Conservation (phyloP, 2,888 invertebrate species). For the Saturnia japonica region DNA sequence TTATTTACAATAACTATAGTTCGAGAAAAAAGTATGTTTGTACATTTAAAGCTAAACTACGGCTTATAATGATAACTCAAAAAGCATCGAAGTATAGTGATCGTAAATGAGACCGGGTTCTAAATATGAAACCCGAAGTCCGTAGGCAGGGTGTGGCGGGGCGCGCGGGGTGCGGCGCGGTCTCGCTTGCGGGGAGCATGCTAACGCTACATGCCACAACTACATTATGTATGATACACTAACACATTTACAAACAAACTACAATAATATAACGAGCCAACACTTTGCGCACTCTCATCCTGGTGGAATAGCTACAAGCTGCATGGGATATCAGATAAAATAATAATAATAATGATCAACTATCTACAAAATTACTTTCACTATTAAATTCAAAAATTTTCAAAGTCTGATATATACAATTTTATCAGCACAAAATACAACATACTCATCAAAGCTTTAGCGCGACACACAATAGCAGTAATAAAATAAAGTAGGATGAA, state of each 20-base stretch:
- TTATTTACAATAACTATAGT: slow-evolving; percentile 5
- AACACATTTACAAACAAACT: slow-evolving; percentile 42
- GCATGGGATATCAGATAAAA: slow-evolving; percentile 5
- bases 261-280: slow-evolving; percentile 12
- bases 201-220: slow-evolving; percentile 76
- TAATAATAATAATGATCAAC: slow-evolving; percentile 45
- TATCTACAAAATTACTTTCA: slow-evolving; percentile 38
- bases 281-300: slow-evolving; percentile 14
- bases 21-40: background rate
- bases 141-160: slow-evolving; percentile 49
- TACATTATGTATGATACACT: slow-evolving; percentile 42
- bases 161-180: slow-evolving; percentile 46
- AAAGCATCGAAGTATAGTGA: slow-evolving; percentile 31
- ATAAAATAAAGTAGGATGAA: background rate
- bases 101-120: slow-evolving; percentile 42
- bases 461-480: slow-evolving; percentile 50
- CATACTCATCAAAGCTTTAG: slow-evolving; percentile 40
- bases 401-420: slow-evolving; percentile 22
- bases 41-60: background rate
- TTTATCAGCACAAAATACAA: slow-evolving; percentile 48
- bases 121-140: slow-evolving; percentile 55
- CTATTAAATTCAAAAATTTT: slow-evolving; percentile 49
- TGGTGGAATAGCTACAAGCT: background rate
- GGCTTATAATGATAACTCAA: background rate
- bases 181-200: slow-evolving; percentile 74